Base-by-base conservation (phyloP, 2,888 invertebrate genomes). In the Poecilus cupreus region DNA sequence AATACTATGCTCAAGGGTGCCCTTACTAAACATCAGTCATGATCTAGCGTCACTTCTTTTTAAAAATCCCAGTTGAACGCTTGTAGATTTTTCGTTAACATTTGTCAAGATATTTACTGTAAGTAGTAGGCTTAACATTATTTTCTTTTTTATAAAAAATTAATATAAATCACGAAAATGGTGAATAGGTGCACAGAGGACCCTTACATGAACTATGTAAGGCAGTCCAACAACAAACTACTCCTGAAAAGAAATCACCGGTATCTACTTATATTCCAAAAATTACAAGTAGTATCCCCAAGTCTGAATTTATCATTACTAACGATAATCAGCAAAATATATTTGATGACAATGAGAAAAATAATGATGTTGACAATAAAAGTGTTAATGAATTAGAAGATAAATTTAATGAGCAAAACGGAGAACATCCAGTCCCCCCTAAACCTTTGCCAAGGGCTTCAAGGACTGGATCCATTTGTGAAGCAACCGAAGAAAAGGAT, bases 391-490 rank as follows among this genome's bases (percentile, higher is more conserved):
- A 82, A 24, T 70, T 79, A 79, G 82, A 82, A 26, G 74, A 83
- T 70, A 80, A 70, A 64, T 80, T 80, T 72, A 70, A 81, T 72
- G 82, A 81, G 80, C 79, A 89, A 80, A 89, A 90, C 82, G 72
- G 83, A 76, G 86, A 86, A 0, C 90, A 89, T 3, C 86, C 89
- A 0, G 91, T 93, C 64, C 93, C 94, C 0, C 96, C 96, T 0
- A 96, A 96, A 87, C 96, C 96, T 11, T 90, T 96, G 89, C 96
- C 96, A 0, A 91, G 96, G 85, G 94, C 94, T 0, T 95, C 93
- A 57, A 90, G 94, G 85, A 91, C 93, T 51, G 92, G 92, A 85
- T 93, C 96, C 11, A 91, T 96, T 80, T 94, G 94, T 0, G 96
- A 96, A 85, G 88, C 90, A 0, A 86, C 88, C 8, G 92, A 92